Percentiles rank a stretch among this genome's conserved stretches.
phyloP scores from a whole-genome alignment of 2,797 vertebrate species.

The Sebastes taczanowskii region DNA sequence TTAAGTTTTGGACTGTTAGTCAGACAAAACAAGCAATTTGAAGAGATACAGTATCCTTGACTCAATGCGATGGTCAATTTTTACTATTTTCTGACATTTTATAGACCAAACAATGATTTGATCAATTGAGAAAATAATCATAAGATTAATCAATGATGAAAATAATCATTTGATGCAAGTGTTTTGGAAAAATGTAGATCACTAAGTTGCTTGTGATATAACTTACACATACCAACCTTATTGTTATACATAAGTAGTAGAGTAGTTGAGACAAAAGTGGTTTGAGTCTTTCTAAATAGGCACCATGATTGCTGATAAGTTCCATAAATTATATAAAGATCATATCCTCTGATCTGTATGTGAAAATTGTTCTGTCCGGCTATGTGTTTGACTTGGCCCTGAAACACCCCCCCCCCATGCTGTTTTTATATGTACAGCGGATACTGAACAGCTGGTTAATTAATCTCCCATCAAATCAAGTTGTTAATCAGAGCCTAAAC shows the following conservation, averaged over 20 bases:
- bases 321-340: not conserved
- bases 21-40: not conserved
- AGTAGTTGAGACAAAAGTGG: not conserved
- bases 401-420: not conserved
- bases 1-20: not conserved
- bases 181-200: not conserved
- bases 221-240: not conserved
- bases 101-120: not conserved
- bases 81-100: not conserved
- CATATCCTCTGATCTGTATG: not conserved
- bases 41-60: not conserved
- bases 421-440: not conserved
- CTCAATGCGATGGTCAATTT: too few species aligned
- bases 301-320: not conserved
- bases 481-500: not conserved
- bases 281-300: not conserved
- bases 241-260: not conserved
- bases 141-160: too few species aligned
- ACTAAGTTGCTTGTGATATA: not conserved
- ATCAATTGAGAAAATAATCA: not conserved
- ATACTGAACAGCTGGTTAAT: constrained; percentile 9
- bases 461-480: not conserved
- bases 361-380: not conserved
- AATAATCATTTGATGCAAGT: accelerated
- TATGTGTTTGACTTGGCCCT: not conserved